A percentile compares a stretch with the other conserved stretches of the same genome.
Evolutionary conservation across 2,113 vertebrate genomes (phyloP).

Genomic region (Lycaon pictus): DNA sequence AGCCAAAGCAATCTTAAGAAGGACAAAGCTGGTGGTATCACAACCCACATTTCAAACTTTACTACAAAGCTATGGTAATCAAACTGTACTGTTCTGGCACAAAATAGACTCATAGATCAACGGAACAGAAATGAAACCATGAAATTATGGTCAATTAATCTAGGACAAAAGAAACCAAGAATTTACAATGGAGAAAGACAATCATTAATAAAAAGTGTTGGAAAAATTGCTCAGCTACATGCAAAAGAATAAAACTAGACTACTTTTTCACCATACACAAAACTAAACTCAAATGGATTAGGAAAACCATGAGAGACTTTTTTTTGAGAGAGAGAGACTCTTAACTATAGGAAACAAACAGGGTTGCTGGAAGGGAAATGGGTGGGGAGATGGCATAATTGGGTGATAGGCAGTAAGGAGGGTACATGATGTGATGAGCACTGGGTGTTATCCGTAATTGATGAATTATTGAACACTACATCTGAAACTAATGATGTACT

Average conservation of each 20-base stretch:
- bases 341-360: too few species aligned
- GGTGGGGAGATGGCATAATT: too few species aligned
- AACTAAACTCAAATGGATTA: not conserved
- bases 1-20: not conserved
- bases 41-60: not conserved
- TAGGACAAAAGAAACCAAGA: not conserved
- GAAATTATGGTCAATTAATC: not conserved
- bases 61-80: not conserved
- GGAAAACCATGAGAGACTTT: too few species aligned
- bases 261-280: not conserved
- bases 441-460: too few species aligned
- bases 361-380: too few species aligned
- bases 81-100: not conserved
- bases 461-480: too few species aligned
- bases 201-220: not conserved
- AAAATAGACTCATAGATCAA: too few species aligned
- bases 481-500: too few species aligned
- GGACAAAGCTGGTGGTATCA: not conserved
- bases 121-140: not conserved
- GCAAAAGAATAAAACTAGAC: not conserved
- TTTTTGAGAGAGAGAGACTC: too few species aligned
- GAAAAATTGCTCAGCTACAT: not conserved
- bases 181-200: not conserved
- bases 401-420: too few species aligned
- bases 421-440: too few species aligned